phyloP scores from a whole-genome alignment of 2,888 invertebrate species.

The Diploptera punctata region DNA sequence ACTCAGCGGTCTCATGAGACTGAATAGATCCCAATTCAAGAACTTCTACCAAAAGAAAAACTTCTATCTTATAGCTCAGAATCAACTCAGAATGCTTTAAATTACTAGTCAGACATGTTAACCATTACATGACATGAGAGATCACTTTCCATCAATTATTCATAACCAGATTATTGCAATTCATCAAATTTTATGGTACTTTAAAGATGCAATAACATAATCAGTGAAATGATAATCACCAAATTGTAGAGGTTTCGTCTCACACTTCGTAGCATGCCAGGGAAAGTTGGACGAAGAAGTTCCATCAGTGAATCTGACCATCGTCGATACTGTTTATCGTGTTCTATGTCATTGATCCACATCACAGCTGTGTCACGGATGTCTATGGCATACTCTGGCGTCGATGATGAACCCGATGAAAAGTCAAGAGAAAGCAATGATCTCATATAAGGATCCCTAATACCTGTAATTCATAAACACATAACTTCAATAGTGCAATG shows the following conservation, averaged over 20 bases:
- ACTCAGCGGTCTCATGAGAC: too few relatives aligned
- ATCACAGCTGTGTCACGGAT: constrained; percentile 91
- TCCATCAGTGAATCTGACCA: constrained; percentile 93
- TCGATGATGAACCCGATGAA: constrained; percentile 53
- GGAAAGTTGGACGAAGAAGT: constrained; percentile 93
- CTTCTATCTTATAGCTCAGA: too few relatives aligned
- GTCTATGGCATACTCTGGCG: constrained; percentile 83
- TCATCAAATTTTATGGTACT: too few relatives aligned
- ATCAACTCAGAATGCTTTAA: too few relatives aligned
- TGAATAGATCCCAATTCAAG: too few relatives aligned
- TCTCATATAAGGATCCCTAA: constrained; percentile 62
- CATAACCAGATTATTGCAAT: too few relatives aligned
- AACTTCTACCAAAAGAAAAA: too few relatives aligned
- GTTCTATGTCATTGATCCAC: constrained; percentile 96
- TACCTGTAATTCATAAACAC: constrained; percentile 61
- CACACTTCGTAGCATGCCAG: constrained; percentile 93
- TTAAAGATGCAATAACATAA: too few relatives aligned
- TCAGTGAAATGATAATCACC: too few relatives aligned
- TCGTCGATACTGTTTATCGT: constrained; percentile 82
- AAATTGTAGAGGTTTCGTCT: constrained; percentile 86
- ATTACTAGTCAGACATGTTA: too few relatives aligned
- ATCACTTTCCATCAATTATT: too few relatives aligned
- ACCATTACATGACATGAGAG: too few relatives aligned
- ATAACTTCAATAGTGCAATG: not conserved
- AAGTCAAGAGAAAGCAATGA: constrained; percentile 73